phyloP scores from a whole-genome alignment of 1,140 invertebrate genomes.

The Campodea augens region DNA sequence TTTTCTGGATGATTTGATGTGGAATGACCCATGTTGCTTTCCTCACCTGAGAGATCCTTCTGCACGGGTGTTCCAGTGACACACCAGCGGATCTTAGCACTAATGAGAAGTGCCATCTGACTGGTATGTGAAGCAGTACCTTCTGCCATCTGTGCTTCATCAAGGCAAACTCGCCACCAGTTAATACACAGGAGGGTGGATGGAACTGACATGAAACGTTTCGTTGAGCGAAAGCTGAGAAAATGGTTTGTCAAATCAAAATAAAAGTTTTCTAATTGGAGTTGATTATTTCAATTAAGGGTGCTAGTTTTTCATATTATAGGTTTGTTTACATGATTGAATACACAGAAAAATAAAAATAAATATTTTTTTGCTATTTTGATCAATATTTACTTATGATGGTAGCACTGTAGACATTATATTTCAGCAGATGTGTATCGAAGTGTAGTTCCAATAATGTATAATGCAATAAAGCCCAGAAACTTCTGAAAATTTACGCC shows the following conservation, averaged over 20 bases:
- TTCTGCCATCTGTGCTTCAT: constrained; percentile 71
- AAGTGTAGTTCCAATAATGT: no score
- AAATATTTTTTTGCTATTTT: no score
- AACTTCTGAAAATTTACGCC: no score
- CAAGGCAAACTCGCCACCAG: constrained; percentile 61
- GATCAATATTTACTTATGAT: no score
- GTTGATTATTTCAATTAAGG: not conserved
- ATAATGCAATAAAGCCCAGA: no score
- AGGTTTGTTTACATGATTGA: not conserved
- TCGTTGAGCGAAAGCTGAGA: constrained; percentile 30
- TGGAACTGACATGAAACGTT: constrained; percentile 35
- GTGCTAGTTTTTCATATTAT: not conserved
- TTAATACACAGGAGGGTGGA: constrained; percentile 42
- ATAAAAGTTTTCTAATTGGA: not conserved
- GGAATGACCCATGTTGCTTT: not conserved
- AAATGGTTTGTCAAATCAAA: no score
- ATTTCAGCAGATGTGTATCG: no score
- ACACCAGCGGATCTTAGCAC: constrained; percentile 47
- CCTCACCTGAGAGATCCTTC: constrained; percentile 24
- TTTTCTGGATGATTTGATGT: no score
- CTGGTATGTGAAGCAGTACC: constrained; percentile 33
- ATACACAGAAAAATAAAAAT: constrained; percentile 6
- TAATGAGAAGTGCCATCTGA: constrained; percentile 38
- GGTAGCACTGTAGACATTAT: no score
- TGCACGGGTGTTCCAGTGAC: constrained; percentile 58